Evolutionary conservation across 2,888 invertebrate species (phyloP).

Genomic region (Orthosia gothica): DNA sequence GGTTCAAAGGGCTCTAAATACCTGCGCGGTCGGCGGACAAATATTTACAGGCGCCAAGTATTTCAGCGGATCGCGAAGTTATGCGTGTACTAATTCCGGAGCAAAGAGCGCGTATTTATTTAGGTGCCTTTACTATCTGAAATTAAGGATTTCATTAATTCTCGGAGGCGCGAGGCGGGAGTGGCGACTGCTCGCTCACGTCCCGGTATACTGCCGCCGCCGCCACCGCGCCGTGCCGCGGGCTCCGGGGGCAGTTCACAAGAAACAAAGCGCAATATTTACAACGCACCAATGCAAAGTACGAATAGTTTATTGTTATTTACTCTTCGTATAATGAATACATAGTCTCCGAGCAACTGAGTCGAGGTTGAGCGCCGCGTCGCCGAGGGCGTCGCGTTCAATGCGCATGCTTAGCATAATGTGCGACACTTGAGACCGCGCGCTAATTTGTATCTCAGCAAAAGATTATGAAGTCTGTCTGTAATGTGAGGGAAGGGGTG

Average conservation of each 20-base stretch:
- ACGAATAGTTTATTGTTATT: conserved; percentile 24
- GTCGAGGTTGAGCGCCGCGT: background rate
- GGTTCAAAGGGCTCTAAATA: conserved; percentile 54
- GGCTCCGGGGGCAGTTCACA: conserved; percentile 12
- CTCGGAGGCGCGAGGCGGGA: background rate
- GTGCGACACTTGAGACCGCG: background rate
- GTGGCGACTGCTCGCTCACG: background rate
- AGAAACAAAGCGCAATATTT: conserved; percentile 12
- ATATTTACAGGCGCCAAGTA: conserved; percentile 58
- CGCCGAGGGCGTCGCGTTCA: too few relatives aligned
- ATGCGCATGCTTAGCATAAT: background rate
- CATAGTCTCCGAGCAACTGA: conserved; percentile 4
- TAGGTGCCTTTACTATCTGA: conserved; percentile 39
- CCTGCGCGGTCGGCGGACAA: conserved; percentile 49
- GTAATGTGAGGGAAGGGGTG: conserved; percentile 2
- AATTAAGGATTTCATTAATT: conserved; percentile 37
- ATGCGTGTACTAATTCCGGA: conserved; percentile 50
- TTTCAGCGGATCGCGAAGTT: conserved; percentile 43
- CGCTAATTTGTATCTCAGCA: conserved; percentile 38
- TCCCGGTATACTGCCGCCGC: background rate
- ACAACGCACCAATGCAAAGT: conserved; percentile 11
- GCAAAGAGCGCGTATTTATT: conserved; percentile 51
- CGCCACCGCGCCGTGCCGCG: background rate
- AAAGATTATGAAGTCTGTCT: conserved; percentile 44
- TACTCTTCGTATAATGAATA: conserved; percentile 13